A percentile compares a stretch with the other conserved stretches of the same genome.
Conservation (phyloP, 1,140 invertebrate species). For the Papilio polyxenes region DNA sequence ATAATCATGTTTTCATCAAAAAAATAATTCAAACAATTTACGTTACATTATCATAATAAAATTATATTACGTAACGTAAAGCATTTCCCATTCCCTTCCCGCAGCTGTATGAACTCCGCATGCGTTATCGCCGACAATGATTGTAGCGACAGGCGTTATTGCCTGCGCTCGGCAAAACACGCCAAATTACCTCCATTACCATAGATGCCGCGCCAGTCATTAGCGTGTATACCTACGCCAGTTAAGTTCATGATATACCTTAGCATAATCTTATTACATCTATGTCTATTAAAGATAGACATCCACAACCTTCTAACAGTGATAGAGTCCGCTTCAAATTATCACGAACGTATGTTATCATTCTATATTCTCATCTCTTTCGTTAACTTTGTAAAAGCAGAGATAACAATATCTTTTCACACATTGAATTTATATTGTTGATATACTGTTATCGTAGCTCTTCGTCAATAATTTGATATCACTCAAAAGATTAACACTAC, state of each 20-base stretch:
- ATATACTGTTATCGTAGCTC: neutral
- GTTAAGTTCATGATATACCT: neutral
- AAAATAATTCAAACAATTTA: neutral
- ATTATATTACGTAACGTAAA: neutral
- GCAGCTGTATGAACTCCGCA: neutral
- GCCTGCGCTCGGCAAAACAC: slow-evolving; percentile 54
- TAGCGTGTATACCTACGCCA: neutral
- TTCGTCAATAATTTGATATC: slow-evolving; percentile 3
- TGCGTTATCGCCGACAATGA: slow-evolving; percentile 45
- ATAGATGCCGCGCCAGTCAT: slow-evolving; percentile 47
- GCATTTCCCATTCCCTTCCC: neutral
- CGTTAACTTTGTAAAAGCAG: no score
- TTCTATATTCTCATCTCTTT: no score
- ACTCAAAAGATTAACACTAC: neutral
- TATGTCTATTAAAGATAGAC: no score
- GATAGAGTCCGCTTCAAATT: no score
- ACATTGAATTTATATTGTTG: no score
- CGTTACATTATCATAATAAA: neutral
- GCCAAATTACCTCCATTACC: slow-evolving; percentile 68
- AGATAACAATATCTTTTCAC: no score
- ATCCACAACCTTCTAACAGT: no score
- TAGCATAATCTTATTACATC: neutral
- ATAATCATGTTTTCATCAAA: neutral
- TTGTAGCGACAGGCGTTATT: slow-evolving; percentile 44
- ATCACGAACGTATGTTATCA: no score